Percentiles rank a stretch among this genome's conserved stretches.
Conservation (phyloP, 2,888 invertebrate genomes). For the Brachylomia viminalis region DNA sequence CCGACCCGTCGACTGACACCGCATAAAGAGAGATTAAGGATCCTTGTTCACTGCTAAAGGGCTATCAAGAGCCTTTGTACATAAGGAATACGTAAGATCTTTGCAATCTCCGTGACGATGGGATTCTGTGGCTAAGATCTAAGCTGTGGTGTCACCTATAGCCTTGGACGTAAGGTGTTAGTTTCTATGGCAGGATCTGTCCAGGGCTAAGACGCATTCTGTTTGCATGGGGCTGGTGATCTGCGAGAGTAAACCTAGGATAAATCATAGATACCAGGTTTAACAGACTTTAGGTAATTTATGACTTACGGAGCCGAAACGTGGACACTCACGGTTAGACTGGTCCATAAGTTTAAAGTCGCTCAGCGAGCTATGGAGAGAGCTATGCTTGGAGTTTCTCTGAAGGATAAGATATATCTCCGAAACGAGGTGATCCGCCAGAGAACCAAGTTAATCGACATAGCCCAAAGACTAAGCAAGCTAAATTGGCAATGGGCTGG, state of each 20-base stretch:
- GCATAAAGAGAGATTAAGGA: slow-evolving; percentile 55
- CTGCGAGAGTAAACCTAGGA: neutral
- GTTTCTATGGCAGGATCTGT: neutral
- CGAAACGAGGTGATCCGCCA: no score
- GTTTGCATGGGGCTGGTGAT: slow-evolving; percentile 2
- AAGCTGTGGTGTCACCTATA: slow-evolving; percentile 10
- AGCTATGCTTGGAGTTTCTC: no score
- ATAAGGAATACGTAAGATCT: slow-evolving; percentile 38
- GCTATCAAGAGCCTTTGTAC: slow-evolving; percentile 45
- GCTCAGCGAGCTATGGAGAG: no score
- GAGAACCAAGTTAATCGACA: no score
- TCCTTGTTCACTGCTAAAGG: slow-evolving; percentile 30
- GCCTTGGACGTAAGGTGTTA: slow-evolving; percentile 6
- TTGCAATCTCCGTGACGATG: slow-evolving; percentile 17
- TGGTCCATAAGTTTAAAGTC: no score
- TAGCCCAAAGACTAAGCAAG: no score
- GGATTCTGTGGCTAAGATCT: slow-evolving; percentile 11
- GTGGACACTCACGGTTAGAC: no score
- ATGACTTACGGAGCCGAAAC: no score
- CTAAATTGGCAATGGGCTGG: no score
- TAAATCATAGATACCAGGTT: neutral
- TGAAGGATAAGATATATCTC: no score
- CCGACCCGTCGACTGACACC: slow-evolving; percentile 50
- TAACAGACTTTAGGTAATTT: neutral
- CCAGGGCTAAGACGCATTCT: neutral